A percentile compares a stretch with the other conserved stretches of the same genome.
These are phyloP conservation scores for Hypocryptadius cinnamomeus DNA, from an alignment of 2,113 vertebrate genomes.

Conservation along the genomic window DNA sequence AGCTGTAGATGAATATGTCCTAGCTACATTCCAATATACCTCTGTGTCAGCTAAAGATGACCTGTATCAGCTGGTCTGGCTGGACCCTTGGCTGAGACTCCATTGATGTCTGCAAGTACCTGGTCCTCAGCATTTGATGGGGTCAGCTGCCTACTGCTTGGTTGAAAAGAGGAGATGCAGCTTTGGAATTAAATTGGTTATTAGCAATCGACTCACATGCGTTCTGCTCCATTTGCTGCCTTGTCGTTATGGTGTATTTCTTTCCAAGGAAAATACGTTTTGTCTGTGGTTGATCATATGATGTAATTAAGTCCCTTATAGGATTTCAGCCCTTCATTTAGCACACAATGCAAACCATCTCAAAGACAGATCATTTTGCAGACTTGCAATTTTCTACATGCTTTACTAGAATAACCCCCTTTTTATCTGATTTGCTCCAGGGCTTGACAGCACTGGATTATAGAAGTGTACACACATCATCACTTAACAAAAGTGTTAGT, in stretches of 20 bases:
- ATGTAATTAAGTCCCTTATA: neutral
- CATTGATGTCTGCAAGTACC: neutral
- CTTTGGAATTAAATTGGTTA: slow-evolving; percentile 2
- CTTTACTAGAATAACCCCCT: neutral
- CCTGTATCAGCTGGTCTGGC: neutral
- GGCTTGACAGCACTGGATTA: slow-evolving; percentile 14
- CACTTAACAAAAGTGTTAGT: slow-evolving; percentile 3
- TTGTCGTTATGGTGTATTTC: neutral
- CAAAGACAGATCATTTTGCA: neutral
- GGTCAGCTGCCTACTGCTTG: neutral
- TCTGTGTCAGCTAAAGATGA: neutral
- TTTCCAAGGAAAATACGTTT: neutral
- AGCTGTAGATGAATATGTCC: neutral
- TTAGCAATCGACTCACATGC: neutral
- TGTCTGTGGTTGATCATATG: neutral
- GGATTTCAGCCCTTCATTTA: slow-evolving; percentile 7
- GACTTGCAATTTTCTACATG: neutral
- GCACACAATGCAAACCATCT: neutral
- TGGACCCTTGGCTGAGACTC: neutral
- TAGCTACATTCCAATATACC: neutral
- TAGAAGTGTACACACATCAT: slow-evolving; percentile 17
- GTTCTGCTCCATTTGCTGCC: neutral
- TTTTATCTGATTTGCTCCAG: slow-evolving; percentile 11
- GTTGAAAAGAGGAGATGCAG: neutral
- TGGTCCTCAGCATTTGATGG: neutral